phyloP scores from a whole-genome alignment of 2,888 invertebrate genomes.

The Falcaria lacertinaria region DNA sequence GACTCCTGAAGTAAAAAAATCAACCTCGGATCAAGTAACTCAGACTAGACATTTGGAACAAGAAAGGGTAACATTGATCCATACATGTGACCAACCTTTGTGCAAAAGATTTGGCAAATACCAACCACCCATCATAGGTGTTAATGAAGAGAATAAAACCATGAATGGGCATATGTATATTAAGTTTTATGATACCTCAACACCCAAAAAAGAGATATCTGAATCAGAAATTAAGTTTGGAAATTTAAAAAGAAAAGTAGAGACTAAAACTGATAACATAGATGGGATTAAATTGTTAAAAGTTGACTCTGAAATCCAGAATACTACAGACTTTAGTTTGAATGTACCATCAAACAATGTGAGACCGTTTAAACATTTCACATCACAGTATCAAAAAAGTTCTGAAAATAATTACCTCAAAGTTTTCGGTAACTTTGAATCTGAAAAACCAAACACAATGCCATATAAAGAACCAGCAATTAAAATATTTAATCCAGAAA shows the following conservation, averaged over 20 bases:
- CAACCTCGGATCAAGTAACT: conserved; percentile 9
- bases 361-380: too few relatives aligned
- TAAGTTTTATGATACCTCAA: conserved; percentile 6
- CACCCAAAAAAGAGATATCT: neutral
- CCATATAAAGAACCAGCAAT: too few relatives aligned
- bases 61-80: conserved; percentile 10
- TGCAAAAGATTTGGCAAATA: conserved; percentile 22
- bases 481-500: too few relatives aligned
- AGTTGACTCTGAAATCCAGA: too few relatives aligned
- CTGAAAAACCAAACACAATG: too few relatives aligned
- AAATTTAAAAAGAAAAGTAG: neutral
- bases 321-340: too few relatives aligned
- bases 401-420: conserved; percentile 1
- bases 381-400: neutral
- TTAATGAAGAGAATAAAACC: conserved; percentile 7
- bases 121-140: conserved; percentile 5
- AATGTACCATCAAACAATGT: too few relatives aligned
- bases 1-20: conserved; percentile 1
- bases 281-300: neutral
- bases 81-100: conserved; percentile 18
- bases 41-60: conserved; percentile 8
- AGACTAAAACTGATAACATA: neutral
- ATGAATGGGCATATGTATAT: neutral
- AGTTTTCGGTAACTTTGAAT: too few relatives aligned
- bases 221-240: neutral